These are phyloP conservation scores for Trichosurus vulpecula DNA, from an alignment of 2,797 vertebrate species.

Conservation along the genomic window DNA sequence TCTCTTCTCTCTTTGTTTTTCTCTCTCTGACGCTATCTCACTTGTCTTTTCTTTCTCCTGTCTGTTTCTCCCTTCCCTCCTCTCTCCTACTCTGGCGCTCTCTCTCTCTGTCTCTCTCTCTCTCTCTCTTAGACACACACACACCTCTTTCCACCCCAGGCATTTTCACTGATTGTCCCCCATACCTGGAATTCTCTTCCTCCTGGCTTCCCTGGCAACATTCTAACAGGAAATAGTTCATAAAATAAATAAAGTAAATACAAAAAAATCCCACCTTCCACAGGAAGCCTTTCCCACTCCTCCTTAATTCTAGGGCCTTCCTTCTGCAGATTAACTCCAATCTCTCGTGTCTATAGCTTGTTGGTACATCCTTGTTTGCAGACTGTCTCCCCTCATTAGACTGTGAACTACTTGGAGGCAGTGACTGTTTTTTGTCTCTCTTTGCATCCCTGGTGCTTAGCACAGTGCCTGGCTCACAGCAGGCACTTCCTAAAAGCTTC, in stretches of 20 bases:
- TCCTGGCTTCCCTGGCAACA: not conserved
- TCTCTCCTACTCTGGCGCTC: no score
- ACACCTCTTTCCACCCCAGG: not conserved
- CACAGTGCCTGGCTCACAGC: not conserved
- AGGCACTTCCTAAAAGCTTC: not conserved
- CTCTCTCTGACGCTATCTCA: no score
- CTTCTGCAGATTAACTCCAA: not conserved
- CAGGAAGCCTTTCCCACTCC: not conserved
- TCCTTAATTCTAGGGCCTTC: not conserved
- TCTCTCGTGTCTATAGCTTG: not conserved
- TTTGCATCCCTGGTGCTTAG: not conserved
- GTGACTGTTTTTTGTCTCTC: not conserved
- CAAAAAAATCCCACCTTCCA: not conserved
- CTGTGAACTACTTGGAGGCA: not conserved
- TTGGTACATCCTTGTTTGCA: not conserved
- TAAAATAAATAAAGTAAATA: not conserved
- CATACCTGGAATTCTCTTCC: not conserved
- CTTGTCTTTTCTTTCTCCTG: rapidly evolving
- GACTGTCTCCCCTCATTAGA: not conserved
- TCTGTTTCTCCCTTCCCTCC: no score
- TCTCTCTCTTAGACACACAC: no score
- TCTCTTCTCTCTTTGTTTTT: no score
- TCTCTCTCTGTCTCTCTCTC: no score
- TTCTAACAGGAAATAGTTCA: not conserved
- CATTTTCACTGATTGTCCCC: not conserved